A percentile compares a stretch with the other conserved stretches of the same genome.
Conservation (phyloP, 2,888 invertebrate species). For the Drosophila algonquin region DNA sequence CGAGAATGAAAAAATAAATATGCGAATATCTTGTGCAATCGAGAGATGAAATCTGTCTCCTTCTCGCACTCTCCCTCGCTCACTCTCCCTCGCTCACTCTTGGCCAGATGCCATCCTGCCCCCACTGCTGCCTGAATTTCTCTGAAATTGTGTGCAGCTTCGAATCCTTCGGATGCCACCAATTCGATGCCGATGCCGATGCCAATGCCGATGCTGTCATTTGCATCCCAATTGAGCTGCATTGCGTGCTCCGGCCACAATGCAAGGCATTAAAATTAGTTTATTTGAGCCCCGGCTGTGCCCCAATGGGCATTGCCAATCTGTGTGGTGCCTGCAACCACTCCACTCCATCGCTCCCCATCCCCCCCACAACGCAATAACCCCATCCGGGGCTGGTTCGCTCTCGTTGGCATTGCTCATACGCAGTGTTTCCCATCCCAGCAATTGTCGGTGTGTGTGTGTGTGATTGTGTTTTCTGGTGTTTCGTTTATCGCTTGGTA, state of each 20-base stretch:
- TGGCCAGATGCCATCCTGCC: background rate
- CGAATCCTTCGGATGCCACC: slow-evolving; percentile 3
- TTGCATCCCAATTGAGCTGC: slow-evolving; percentile 70
- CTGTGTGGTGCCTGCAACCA: background rate
- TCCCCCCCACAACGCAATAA: background rate
- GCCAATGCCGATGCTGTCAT: slow-evolving; percentile 31
- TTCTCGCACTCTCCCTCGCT: too few relatives aligned
- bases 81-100: background rate
- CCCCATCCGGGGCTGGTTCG: slow-evolving; percentile 22
- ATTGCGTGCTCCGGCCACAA: slow-evolving; percentile 65
- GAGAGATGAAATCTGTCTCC: slow-evolving; percentile 17
- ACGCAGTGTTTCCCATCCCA: slow-evolving; percentile 48
- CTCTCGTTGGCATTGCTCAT: slow-evolving; percentile 54
- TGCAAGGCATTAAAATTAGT: slow-evolving; percentile 75
- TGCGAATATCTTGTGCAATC: slow-evolving; percentile 37
- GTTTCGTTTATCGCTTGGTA: slow-evolving; percentile 59
- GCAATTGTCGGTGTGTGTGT: slow-evolving; percentile 12
- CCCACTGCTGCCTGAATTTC: background rate
- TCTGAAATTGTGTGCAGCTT: background rate
- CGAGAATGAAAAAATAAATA: slow-evolving; percentile 46
- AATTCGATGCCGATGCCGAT: slow-evolving; percentile 20
- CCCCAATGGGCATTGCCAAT: slow-evolving; percentile 47
- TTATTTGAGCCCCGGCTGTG: slow-evolving; percentile 64
- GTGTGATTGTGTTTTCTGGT: slow-evolving; percentile 23
- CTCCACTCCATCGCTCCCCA: background rate